Percentiles rank a stretch among this genome's conserved stretches.
Evolutionary conservation across 2,797 vertebrate genomes (phyloP).

Genomic region (Podarcis lilfordi): DNA sequence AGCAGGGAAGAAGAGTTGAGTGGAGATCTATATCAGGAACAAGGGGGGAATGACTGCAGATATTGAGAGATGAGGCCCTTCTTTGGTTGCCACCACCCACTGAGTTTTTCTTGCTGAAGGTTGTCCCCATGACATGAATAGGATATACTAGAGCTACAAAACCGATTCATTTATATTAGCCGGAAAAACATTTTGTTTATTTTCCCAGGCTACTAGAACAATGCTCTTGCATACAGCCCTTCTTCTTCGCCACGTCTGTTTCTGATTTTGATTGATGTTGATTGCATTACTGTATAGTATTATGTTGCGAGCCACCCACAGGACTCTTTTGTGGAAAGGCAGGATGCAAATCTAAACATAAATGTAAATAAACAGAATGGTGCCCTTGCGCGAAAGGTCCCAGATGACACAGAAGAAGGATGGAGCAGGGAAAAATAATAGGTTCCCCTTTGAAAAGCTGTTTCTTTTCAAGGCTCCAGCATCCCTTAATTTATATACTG

Average conservation of each 20-base stretch:
- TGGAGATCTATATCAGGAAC: too few relatives aligned
- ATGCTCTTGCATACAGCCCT: not conserved
- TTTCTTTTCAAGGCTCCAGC: not conserved
- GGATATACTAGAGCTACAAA: not conserved
- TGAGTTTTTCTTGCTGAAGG: not conserved
- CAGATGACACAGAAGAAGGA: not conserved
- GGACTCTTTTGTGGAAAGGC: not conserved
- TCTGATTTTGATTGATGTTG: not conserved
- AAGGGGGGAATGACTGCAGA: too few relatives aligned
- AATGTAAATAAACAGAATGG: not conserved
- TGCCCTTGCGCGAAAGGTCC: not conserved
- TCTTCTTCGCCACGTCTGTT: not conserved
- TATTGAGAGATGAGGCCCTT: not conserved
- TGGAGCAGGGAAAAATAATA: not conserved
- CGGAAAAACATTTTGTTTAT: not conserved
- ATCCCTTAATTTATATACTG: not conserved
- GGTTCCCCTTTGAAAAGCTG: not conserved
- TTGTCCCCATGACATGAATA: not conserved
- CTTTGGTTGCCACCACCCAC: not conserved
- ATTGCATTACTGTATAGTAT: not conserved
- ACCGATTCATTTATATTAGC: not conserved
- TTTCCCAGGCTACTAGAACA: not conserved
- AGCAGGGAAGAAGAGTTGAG: too few relatives aligned
- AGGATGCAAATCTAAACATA: not conserved
- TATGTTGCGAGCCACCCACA: not conserved